Evolutionary conservation across 2,888 invertebrate genomes (phyloP).

Genomic region (Dysmachus trigonus): DNA sequence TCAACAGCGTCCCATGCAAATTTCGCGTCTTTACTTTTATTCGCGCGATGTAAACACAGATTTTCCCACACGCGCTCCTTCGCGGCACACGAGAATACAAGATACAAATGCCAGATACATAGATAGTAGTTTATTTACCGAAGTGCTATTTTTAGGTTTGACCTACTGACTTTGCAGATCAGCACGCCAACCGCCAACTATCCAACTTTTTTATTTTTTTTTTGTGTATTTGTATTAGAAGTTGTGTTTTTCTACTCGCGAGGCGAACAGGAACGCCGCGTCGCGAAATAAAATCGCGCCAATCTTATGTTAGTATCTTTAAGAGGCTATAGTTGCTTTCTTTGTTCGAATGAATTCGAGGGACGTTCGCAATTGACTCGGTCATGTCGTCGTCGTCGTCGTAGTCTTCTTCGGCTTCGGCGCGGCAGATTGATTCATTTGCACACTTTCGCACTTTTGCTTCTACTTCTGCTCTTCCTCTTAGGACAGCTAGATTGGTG

Average conservation of each 20-base stretch:
- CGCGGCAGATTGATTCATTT: background rate
- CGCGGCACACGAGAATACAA: background rate
- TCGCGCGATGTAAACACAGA: background rate
- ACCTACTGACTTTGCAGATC: conserved; percentile 45
- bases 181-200: background rate
- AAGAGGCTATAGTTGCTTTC: background rate
- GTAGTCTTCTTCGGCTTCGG: background rate
- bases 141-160: conserved; percentile 41
- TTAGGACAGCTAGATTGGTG: background rate
- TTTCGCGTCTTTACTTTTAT: background rate
- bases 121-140: background rate
- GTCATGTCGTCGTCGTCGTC: background rate
- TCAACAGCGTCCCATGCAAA: background rate
- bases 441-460: background rate
- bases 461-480: too few species aligned
- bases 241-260: background rate
- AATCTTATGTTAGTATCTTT: background rate
- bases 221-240: too few species aligned
- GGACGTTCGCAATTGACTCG: background rate
- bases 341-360: background rate
- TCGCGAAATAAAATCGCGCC: background rate
- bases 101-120: background rate
- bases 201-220: background rate
- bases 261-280: background rate
- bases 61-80: background rate